Evolutionary conservation across 2,113 vertebrate species (phyloP).

Genomic region (Ariopsis seemanni): DNA sequence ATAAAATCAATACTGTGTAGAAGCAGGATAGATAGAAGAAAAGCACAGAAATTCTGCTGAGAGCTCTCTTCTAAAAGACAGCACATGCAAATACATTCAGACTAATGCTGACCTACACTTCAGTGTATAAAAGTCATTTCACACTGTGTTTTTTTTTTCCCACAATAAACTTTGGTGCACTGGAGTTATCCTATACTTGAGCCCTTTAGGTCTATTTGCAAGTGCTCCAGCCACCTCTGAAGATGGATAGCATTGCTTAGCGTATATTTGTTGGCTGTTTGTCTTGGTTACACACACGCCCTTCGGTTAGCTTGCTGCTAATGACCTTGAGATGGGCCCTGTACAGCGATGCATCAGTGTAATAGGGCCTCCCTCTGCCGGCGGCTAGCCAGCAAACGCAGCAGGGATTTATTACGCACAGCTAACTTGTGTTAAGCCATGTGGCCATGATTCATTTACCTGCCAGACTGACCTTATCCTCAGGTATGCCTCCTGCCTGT

Average conservation of each 20-base stretch:
- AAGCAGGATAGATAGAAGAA: neutral
- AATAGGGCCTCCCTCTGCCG: slow-evolving; percentile 55
- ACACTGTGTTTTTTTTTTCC: neutral
- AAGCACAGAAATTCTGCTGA: neutral
- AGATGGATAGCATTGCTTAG: slow-evolving; percentile 67
- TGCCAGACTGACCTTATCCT: slow-evolving; percentile 68
- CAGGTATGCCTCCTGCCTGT: slow-evolving; percentile 58
- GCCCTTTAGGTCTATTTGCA: slow-evolving; percentile 58
- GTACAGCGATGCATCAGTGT: slow-evolving; percentile 45
- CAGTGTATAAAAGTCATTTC: slow-evolving; percentile 8
- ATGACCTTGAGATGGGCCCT: slow-evolving; percentile 62
- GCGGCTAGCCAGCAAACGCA: slow-evolving; percentile 51
- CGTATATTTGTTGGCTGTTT: slow-evolving; percentile 66
- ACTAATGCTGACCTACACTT: neutral
- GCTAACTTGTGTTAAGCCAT: slow-evolving; percentile 58
- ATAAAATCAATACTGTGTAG: slow-evolving; percentile 4
- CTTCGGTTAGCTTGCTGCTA: slow-evolving; percentile 52
- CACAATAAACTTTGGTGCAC: slow-evolving; percentile 9
- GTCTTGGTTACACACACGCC: slow-evolving; percentile 64
- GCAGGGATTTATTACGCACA: slow-evolving; percentile 67
- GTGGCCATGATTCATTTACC: slow-evolving; percentile 69
- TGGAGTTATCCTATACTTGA: slow-evolving; percentile 3
- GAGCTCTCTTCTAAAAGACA: neutral
- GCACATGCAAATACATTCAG: neutral
- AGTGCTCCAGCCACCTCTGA: slow-evolving; percentile 38